phyloP scores from a whole-genome alignment of 2,888 invertebrate species.

The Heliconius hortense region DNA sequence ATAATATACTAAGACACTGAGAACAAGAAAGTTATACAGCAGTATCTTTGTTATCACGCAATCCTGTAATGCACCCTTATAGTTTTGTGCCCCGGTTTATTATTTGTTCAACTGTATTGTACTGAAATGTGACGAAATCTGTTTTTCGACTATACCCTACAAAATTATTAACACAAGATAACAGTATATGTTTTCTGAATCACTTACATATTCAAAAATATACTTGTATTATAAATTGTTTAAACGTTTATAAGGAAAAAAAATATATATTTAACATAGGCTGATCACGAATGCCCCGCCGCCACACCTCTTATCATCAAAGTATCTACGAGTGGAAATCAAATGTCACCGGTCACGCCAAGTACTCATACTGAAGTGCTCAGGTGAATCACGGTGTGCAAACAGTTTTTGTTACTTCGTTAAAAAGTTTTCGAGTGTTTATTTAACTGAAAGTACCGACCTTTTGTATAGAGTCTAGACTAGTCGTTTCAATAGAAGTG shows the following conservation, averaged over 20 bases:
- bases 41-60: no score
- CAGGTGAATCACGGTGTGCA: constrained; percentile 44
- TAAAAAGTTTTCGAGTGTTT: constrained; percentile 46
- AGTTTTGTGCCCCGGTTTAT: no score
- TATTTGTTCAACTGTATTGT: no score
- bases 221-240: background rate
- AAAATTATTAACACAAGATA: no score
- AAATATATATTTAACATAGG: constrained; percentile 25
- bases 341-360: constrained; percentile 47
- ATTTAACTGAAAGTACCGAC: constrained; percentile 42
- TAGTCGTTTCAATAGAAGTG: constrained; percentile 40
- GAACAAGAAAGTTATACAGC: no score
- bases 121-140: no score
- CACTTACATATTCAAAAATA: no score
- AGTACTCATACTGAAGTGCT: constrained; percentile 43
- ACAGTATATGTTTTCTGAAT: no score
- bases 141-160: no score
- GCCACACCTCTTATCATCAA: constrained; percentile 41
- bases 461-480: constrained; percentile 45
- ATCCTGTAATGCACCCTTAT: no score
- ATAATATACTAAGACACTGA: no score
- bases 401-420: constrained; percentile 47
- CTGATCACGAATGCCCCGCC: constrained; percentile 29
- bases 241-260: background rate
- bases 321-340: constrained; percentile 48